phyloP scores from a whole-genome alignment of 1,140 invertebrate genomes.

The Whitmania pigra region DNA sequence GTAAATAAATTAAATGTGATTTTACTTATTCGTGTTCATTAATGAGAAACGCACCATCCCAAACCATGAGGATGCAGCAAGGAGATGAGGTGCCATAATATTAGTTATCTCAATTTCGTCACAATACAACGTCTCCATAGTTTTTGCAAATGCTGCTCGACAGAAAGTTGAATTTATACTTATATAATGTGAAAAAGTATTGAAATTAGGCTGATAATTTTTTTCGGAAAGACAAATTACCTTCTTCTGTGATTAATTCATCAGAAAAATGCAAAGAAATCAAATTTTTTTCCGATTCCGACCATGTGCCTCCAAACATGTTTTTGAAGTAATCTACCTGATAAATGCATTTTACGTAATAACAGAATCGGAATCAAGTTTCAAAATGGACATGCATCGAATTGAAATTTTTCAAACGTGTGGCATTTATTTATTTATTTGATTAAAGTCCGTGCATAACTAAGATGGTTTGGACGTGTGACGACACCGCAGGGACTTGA shows the following conservation, averaged over 20 bases:
- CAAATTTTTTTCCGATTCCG: not conserved
- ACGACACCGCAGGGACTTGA: no score
- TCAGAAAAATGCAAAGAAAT: slow-evolving; percentile 2
- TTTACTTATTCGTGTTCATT: not conserved
- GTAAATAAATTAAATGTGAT: not conserved
- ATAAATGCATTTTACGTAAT: not conserved
- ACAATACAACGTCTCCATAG: not conserved
- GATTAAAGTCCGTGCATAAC: no score
- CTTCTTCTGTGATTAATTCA: slow-evolving; percentile 11
- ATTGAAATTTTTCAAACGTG: no score
- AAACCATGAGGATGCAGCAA: slow-evolving; percentile 6
- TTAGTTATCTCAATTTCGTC: not conserved
- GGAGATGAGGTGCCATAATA: not conserved
- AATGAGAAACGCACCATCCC: not conserved
- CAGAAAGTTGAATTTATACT: not conserved
- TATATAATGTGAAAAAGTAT: not conserved
- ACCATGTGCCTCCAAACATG: not conserved
- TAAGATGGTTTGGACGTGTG: no score
- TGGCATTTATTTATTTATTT: no score
- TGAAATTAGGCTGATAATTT: not conserved
- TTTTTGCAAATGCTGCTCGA: slow-evolving; percentile 4
- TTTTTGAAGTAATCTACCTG: slow-evolving; percentile 10
- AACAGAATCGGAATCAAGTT: no score
- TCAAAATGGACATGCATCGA: no score
- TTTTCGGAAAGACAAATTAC: not conserved